Percentiles rank a stretch among this genome's conserved stretches.
These are phyloP conservation scores for Cantharis nigra DNA, from an alignment of 2,888 invertebrate genomes.

Conservation along the genomic window DNA sequence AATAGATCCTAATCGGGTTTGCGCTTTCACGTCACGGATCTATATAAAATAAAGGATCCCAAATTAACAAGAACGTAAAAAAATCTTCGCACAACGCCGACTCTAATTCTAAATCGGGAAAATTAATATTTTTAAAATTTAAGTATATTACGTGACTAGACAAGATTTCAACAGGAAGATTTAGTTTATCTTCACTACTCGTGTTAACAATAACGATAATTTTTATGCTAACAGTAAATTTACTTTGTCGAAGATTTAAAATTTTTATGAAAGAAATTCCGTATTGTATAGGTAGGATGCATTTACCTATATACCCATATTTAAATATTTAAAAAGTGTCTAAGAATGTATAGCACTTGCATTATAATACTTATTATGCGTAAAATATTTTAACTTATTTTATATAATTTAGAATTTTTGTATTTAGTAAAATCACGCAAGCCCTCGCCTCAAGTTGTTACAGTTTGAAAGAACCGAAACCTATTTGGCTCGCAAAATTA, in stretches of 20 bases:
- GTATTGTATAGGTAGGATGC: neutral
- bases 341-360: neutral
- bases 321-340: neutral
- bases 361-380: neutral
- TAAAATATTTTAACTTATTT: neutral
- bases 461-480: constrained; percentile 6
- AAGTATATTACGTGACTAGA: constrained; percentile 35
- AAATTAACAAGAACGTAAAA: constrained; percentile 44
- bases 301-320: neutral
- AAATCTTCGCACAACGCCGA: constrained; percentile 38
- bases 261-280: neutral
- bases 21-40: constrained; percentile 47
- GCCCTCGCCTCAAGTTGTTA: constrained; percentile 16
- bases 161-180: constrained; percentile 3
- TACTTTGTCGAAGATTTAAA: neutral
- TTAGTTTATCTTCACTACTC: neutral
- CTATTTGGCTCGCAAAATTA: constrained; percentile 7
- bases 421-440: constrained; percentile 20
- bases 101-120: constrained; percentile 31
- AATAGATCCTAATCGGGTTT: constrained; percentile 44
- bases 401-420: neutral
- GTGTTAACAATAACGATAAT: neutral
- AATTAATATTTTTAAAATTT: constrained; percentile 43
- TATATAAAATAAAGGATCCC: constrained; percentile 45
- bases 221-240: neutral